Base-by-base conservation (phyloP, 2,113 vertebrate species). In the Cardinalis cardinalis region DNA sequence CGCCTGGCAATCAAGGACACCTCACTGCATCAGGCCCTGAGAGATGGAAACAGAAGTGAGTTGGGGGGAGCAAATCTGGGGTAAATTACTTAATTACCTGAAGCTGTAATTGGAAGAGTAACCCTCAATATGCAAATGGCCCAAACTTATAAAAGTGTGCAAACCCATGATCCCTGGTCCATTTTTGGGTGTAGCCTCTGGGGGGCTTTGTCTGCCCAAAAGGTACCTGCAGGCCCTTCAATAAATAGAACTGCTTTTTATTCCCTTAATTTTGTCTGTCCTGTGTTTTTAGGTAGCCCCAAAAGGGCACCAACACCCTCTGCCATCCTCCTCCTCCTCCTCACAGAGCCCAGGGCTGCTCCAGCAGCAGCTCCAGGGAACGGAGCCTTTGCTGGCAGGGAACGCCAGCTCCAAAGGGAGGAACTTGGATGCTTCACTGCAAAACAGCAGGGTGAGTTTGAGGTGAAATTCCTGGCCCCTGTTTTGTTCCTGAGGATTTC, bases 401-500 rank as follows among this genome's bases (percentile, higher is more conserved):
- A 90, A 61, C 0, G 0, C 63, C 43, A 15, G 1, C 0, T 63
- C 75, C 79, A 18, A 18, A 75, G 32, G 1, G 20, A 72, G 66
- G 84, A 93, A 82, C 43, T 92, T 75, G 77, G 83, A 75, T 40
- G 32, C n/a, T 19, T 29, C 5, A 0, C 53, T 82, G 73, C 43
- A 74, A 84, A 87, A 65, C 90, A 92, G 44, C 7, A 0, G 92
- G 88, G 69, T 64, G 70, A 65, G 61, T 26, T 53, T 5, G 48
- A 88, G 86, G 88, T 84, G 84, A 90, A 81, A 95, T 90, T 84
- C 90, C 89, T 69, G 44, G 12, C 48, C 69, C 32, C 44, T 84
- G 83, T 93, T 88, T 70, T 72, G 48, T 58, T 76, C 48, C 74
- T 9, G 58, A 31, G 66, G 61, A 5, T 18, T 82, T 92, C 26